Evolutionary conservation across 2,797 vertebrate genomes (phyloP), one percentile per base, ranked within the genome.

Genomic region (Chelon labrosus): DNA sequence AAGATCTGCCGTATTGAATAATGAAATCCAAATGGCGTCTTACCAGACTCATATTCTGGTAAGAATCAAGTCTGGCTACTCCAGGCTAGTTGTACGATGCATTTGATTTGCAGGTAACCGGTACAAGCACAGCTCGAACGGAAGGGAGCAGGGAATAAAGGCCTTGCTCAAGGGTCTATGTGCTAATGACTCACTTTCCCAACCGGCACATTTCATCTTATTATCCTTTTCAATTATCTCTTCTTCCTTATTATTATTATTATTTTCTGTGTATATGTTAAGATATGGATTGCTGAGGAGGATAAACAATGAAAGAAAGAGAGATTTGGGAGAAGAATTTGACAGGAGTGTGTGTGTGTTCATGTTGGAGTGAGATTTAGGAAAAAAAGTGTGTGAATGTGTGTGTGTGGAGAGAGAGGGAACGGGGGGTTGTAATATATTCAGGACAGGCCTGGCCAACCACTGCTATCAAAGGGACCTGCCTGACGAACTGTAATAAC

Each of bases 401-500:
- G 63, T 54, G 71, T 59, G 60, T 59, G 67, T 46, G 42, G 12
- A 7, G 0, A 10, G 9, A 44, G 44, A 63, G 11, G 59, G 62
- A 31, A 46, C 1, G 62, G 70, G 58, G 68, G 95, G 93, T 92
- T 95, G 95, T 99, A 98, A 99, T 99, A 96, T 99, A 99, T 99
- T 98, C 98, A 97, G 96, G 97, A 98, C 97, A 98, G 96, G 96
- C 96, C 95, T 96, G 97, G 97, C 96, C 97, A 97, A 98, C 97
- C 97, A 96, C 96, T 97, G 97, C 97, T 98, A 98, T 99, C 97
- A 99, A 99, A 99, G 97, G 89, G 97, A 97, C 97, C 97, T 98
- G 97, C 96, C 97, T 98, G 97, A 97, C 97, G 96, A 99, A 98
- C 97, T 98, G 97, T 99, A 99, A 99, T 99, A 99, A 98, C 97